Evolutionary conservation across 2,113 vertebrate genomes (phyloP).

Genomic region (Callospermophilus lateralis): DNA sequence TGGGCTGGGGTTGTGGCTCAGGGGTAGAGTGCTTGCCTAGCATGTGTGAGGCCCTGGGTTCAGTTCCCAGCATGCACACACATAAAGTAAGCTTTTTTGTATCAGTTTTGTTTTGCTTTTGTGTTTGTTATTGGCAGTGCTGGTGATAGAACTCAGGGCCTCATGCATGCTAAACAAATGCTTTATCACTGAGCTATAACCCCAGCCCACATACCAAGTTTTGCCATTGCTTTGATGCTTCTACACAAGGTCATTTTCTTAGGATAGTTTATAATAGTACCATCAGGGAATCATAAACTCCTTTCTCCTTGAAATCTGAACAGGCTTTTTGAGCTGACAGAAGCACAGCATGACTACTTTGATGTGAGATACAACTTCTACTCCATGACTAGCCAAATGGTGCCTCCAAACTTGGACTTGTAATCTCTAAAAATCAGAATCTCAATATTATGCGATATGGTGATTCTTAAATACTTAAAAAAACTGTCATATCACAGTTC

Average conservation of each 20-base stretch:
- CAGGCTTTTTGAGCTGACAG: slow-evolving; percentile 42
- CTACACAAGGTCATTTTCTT: slow-evolving; percentile 53
- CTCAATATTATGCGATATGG: not conserved
- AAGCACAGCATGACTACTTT: slow-evolving; percentile 48
- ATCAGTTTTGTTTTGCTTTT: not conserved
- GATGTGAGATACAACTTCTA: slow-evolving; percentile 39
- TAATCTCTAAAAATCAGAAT: slow-evolving; percentile 17
- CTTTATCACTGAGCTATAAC: not conserved
- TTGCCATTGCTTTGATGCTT: not conserved
- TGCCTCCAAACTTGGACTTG: slow-evolving; percentile 35
- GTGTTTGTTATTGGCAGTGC: not conserved
- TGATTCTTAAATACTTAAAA: not conserved
- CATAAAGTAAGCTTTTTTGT: not conserved
- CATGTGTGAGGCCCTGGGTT: not conserved
- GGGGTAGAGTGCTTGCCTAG: not conserved
- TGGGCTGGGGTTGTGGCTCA: not conserved
- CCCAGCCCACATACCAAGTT: not conserved
- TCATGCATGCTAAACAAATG: not conserved
- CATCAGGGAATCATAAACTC: not conserved
- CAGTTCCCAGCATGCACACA: not conserved
- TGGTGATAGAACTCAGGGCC: not conserved
- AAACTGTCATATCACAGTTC: not conserved
- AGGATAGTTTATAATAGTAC: slow-evolving; percentile 41
- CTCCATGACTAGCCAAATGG: not conserved
- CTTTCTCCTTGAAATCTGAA: slow-evolving; percentile 69